Evolutionary conservation across 1,140 invertebrate genomes (phyloP), one percentile per base, ranked within the genome.

Genomic region (Ylistrum balloti): DNA sequence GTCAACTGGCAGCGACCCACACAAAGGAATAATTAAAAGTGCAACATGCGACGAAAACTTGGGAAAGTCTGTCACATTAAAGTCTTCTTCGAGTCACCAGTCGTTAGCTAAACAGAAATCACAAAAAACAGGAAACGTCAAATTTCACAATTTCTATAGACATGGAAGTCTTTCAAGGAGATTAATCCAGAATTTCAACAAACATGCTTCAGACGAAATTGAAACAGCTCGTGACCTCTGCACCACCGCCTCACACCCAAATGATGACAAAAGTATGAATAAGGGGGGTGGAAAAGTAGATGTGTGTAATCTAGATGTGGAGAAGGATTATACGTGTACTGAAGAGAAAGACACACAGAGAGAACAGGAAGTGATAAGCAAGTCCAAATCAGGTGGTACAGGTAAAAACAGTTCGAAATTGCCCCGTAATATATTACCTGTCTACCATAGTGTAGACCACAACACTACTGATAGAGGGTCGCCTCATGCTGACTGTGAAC

Each of bases 21-120:
- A 74, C 22, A 74, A n/a, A 74, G 56, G 56, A 74, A n/a, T 74
- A n/a, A 74, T 74, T 74, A 74, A 74, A 74, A 74, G 56, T 74
- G 56, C 56, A 74, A 74, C 56, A 74, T 74, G 56, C 22, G 56
- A 74, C 5, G 56, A 74, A n/a, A 74, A 74, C 56, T 74, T 74
- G 28, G 56, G 56, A n/a, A 74, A 74, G 22, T 74, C 22, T 74
- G 22, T 1, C 22, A 17, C 56, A 28, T 5, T 74, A 74, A 74
- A n/a, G 56, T 74, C 56, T 9, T 74, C 56, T 28, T 74, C 56
- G 17, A 17, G 56, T 74, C 56, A 74, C 22, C 56, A 74, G n/a
- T 74, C 17, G n/a, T 11, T 74, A 28, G 22, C 56, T 74, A 28
- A 74, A 74, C 9, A 74, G 9, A 74, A n/a, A 0, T 28, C 22